phyloP scores from a whole-genome alignment of 2,797 vertebrate species.

The Enteromius argenteus region DNA sequence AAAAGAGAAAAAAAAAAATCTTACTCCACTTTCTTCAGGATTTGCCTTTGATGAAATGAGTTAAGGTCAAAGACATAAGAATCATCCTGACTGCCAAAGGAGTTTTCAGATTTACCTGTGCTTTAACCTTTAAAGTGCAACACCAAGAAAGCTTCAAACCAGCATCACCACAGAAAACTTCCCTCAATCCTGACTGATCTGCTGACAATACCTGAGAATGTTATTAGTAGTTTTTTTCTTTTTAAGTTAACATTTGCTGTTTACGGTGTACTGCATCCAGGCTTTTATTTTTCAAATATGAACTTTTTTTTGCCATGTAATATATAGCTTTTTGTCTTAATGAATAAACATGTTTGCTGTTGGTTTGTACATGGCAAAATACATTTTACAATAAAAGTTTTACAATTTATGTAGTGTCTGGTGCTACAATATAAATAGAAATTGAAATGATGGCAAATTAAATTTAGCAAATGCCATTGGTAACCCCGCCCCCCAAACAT shows the following conservation, averaged over 20 bases:
- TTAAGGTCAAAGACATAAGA: neutral
- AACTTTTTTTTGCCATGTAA: conserved; percentile 22
- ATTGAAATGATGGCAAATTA: neutral
- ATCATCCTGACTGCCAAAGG: neutral
- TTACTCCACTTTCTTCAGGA: neutral
- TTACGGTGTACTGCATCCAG: neutral
- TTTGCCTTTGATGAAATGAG: neutral
- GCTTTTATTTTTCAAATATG: neutral
- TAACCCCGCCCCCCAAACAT: neutral
- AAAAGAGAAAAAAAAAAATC: neutral
- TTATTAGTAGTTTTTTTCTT: conserved; percentile 52
- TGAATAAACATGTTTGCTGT: neutral
- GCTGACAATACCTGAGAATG: conserved; percentile 78
- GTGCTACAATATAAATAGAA: neutral
- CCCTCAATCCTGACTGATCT: conserved; percentile 46
- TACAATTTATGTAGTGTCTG: neutral
- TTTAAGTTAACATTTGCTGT: conserved; percentile 10
- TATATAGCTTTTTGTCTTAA: conserved; percentile 18
- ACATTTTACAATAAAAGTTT: conserved; percentile 37
- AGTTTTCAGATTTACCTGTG: neutral
- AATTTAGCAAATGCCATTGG: neutral
- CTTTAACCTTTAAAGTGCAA: neutral
- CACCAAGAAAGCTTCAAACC: neutral
- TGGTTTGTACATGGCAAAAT: conserved; percentile 26
- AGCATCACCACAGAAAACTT: neutral